Evolutionary conservation across 35 echinoderm and acorn worm species (phyloP).

Genomic region (Anneissia japonica): DNA sequence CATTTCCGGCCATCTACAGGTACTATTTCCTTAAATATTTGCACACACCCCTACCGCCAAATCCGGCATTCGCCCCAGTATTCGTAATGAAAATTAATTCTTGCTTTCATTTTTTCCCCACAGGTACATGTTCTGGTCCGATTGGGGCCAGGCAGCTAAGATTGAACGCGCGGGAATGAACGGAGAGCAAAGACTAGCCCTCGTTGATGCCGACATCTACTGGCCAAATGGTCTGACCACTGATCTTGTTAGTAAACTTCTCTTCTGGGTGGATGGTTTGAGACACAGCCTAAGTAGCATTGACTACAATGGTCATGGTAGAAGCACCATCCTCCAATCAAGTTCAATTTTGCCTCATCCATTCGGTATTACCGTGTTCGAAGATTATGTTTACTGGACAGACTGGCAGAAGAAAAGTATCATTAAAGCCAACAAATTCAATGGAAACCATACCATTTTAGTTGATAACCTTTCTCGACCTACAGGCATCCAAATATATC

Average conservation of each 20-base stretch:
- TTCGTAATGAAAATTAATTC: too few relatives aligned
- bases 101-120: not conserved
- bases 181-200: slow-evolving; percentile 22
- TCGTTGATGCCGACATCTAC: slow-evolving; percentile 42
- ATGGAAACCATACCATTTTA: slow-evolving; percentile 26
- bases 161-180: slow-evolving; percentile 88
- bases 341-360: slow-evolving; percentile 41
- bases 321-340: slow-evolving; percentile 26
- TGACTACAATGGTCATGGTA: slow-evolving; percentile 41
- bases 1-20: too few relatives aligned
- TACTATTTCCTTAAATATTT: too few relatives aligned
- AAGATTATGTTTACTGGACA: slow-evolving; percentile 81
- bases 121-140: slow-evolving; percentile 85
- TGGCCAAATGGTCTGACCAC: slow-evolving; percentile 91
- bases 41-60: too few relatives aligned
- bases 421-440: slow-evolving; percentile 70
- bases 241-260: slow-evolving; percentile 42
- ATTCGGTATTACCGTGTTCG: slow-evolving; percentile 75
- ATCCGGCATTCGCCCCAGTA: too few relatives aligned
- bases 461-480: slow-evolving; percentile 27
- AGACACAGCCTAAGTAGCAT: slow-evolving; percentile 40
- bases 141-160: slow-evolving; percentile 60
- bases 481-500: slow-evolving; percentile 57
- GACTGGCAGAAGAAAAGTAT: slow-evolving; percentile 69
- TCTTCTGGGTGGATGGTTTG: slow-evolving; percentile 85